phyloP scores from a whole-genome alignment of 2,113 vertebrate genomes.

The Sylvietta virens region DNA sequence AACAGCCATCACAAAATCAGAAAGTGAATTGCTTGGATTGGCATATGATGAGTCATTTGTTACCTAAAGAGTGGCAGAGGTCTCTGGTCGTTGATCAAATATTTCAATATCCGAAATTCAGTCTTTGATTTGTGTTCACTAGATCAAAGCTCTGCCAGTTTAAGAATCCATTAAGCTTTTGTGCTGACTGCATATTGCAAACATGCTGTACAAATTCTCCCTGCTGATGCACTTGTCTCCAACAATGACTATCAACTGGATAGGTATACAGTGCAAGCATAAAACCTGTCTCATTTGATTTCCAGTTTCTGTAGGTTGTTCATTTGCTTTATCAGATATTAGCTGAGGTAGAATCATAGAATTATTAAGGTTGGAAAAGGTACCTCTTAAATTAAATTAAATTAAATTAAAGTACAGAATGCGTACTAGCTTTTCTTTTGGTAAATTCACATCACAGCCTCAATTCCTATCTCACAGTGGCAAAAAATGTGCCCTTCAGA shows the following conservation, averaged over 20 bases:
- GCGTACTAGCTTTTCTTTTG: neutral
- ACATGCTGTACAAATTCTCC: constrained; percentile 14
- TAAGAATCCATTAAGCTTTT: constrained; percentile 47
- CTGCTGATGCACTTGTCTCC: neutral
- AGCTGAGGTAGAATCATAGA: neutral
- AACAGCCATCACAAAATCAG: neutral
- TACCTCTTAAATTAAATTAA: too few relatives aligned
- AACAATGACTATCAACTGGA: neutral
- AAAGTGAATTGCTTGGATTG: constrained; percentile 29
- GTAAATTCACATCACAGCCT: neutral
- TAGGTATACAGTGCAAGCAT: neutral
- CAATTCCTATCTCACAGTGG: neutral
- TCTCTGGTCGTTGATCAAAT: constrained; percentile 52
- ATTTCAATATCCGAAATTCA: constrained; percentile 44
- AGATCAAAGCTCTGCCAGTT: constrained; percentile 19
- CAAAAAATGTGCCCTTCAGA: neutral
- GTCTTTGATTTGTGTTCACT: constrained; percentile 42
- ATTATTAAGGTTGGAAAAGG: neutral
- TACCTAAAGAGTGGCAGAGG: constrained; percentile 40
- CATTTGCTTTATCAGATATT: neutral
- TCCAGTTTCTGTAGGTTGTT: neutral
- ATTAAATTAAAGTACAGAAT: too few relatives aligned
- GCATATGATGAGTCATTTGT: constrained; percentile 19
- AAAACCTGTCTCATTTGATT: neutral
- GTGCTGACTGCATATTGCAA: constrained; percentile 17